Evolutionary conservation across 2,113 vertebrate species (phyloP), one percentile per base, ranked within the genome.

Genomic region (Archocentrus centrarchus): DNA sequence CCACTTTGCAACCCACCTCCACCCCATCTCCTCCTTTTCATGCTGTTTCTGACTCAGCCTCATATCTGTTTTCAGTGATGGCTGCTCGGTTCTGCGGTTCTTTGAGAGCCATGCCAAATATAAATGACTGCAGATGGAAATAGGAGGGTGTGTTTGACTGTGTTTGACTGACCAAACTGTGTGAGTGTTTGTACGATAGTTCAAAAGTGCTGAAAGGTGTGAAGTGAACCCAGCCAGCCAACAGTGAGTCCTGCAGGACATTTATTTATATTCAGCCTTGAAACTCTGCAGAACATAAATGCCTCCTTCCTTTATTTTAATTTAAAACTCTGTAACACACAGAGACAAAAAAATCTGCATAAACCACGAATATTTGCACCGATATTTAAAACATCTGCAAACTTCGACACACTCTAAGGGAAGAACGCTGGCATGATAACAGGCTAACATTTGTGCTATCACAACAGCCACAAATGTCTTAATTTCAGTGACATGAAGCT

Each of bases 191-290:
- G n/a, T 5, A 37, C 41, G n/a, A 64, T 64, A 64, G 62, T 64
- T 64, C 39, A n/a, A 64, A 64, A 24, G 37, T 15, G n/a, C 62
- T n/a, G 22, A 64, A 64, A 41, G 37, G 37, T 15, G 3, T 2
- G 22, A 39, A 64, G 11, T 39, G 62, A 64, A 35, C 35, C n/a
- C 62, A 64, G 39, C 35, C 62, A 64, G 35, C 22, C 62, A 41
- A 37, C 7, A 1, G 62, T 1, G 62, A 41, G 39, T 39, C 62
- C 41, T 22, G 41, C 7, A 0, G 0, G 22, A 15, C 6, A 64
- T 64, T 24, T 64, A 64, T 64, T 41, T 41, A 7, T 64, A 41
- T 41, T 37, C 37, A 64, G 0, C 20, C 11, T 64, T 41, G 6
- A 64, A 64, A 41, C 39, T 41, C 11, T 11, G 39, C 39, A 41